Evolutionary conservation across 2,797 vertebrate species (phyloP).

Genomic region (Benthosema pterotum): DNA sequence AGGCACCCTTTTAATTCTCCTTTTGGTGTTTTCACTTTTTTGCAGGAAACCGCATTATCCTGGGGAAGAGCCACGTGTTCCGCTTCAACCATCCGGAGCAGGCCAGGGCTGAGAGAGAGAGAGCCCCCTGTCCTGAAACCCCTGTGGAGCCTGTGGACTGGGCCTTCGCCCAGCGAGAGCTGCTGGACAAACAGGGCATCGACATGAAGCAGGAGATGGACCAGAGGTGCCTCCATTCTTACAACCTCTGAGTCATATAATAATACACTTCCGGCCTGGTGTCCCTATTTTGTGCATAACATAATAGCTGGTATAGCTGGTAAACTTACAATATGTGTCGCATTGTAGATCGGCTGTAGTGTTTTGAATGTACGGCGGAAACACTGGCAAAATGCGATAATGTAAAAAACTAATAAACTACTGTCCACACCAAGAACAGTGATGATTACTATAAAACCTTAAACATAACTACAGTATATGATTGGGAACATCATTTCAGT

Average conservation of each 20-base stretch:
- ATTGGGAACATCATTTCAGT: too few species aligned
- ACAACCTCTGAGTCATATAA: too few species aligned
- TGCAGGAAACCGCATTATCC: slow-evolving; percentile 95
- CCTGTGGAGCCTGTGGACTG: slow-evolving; percentile 94
- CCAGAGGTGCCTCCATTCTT: slow-evolving; percentile 83
- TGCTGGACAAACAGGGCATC: slow-evolving; percentile 97
- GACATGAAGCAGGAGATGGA: slow-evolving; percentile 99
- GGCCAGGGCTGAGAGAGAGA: slow-evolving; percentile 92
- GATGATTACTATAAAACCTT: too few species aligned
- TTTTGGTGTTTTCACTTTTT: background rate
- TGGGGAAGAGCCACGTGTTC: slow-evolving; percentile 98
- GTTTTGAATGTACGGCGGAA: background rate
- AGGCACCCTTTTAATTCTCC: too few species aligned
- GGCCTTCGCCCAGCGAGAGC: slow-evolving; percentile 96
- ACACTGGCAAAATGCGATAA: background rate
- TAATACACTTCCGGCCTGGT: too few species aligned
- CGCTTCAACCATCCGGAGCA: slow-evolving; percentile 97
- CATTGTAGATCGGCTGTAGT: too few species aligned
- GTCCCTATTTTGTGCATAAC: too few species aligned
- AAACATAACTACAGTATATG: too few species aligned
- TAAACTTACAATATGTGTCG: too few species aligned
- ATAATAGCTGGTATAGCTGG: too few species aligned
- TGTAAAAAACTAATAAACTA: too few species aligned
- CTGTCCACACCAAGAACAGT: too few species aligned
- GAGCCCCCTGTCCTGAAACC: slow-evolving; percentile 91